Conservation (phyloP, 2,888 invertebrate genomes). For the Alentia gelatinosa region DNA sequence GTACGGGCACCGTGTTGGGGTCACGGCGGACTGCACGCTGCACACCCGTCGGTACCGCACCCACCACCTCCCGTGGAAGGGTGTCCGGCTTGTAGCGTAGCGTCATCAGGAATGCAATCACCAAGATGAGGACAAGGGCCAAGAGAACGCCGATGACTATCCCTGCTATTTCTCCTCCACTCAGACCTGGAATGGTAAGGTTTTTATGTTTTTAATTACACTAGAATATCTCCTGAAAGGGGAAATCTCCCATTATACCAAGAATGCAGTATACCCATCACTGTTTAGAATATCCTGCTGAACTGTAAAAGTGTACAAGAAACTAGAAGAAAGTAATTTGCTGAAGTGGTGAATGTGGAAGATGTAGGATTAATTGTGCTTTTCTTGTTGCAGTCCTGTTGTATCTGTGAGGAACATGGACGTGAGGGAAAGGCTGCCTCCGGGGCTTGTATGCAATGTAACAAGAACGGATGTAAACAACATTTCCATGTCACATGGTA, state of each 20-base stretch:
- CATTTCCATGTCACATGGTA: constrained; percentile 97
- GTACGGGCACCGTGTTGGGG: not conserved
- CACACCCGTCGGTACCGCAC: not conserved
- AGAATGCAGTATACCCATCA: too few species aligned
- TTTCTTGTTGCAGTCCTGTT: constrained; percentile 90
- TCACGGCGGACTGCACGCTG: not conserved
- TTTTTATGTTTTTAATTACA: too few species aligned
- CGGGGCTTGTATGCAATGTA: constrained; percentile 99
- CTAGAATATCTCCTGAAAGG: too few species aligned
- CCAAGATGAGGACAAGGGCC: not conserved
- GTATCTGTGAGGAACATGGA: constrained; percentile 95
- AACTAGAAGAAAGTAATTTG: too few species aligned
- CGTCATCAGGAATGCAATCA: not conserved
- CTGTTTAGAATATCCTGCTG: too few species aligned
- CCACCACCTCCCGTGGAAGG: not conserved
- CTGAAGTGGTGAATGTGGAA: too few species aligned
- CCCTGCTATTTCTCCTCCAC: not conserved
- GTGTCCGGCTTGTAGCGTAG: not conserved
- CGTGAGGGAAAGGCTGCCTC: constrained; percentile 89
- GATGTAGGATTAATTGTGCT: too few species aligned
- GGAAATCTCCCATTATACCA: too few species aligned
- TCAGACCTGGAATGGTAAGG: too few species aligned
- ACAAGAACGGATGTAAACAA: constrained; percentile 96
- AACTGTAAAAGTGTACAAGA: too few species aligned
- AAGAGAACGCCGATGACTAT: not conserved